Evolutionary conservation across 2,113 vertebrate species (phyloP).

Genomic region (Ovibos moschatus): DNA sequence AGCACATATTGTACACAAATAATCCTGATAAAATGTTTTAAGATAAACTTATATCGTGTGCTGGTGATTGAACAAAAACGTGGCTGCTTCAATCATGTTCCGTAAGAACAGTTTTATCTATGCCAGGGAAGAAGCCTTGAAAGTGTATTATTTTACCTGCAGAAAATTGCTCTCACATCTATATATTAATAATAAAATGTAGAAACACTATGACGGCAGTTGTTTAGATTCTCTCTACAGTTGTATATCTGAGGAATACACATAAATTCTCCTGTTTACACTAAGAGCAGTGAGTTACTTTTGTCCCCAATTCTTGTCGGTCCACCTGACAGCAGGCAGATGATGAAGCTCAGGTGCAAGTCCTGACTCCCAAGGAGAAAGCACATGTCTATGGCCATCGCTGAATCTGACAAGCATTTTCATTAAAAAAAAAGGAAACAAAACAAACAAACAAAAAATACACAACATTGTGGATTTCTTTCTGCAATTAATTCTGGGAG

Average conservation of each 20-base stretch:
- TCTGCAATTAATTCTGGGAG: not conserved
- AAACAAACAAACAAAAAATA: not conserved
- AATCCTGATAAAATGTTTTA: not conserved
- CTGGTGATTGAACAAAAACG: not conserved
- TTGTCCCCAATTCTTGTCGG: not conserved
- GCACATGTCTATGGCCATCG: not conserved
- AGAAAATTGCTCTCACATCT: not conserved
- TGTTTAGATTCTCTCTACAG: not conserved
- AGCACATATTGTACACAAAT: not conserved
- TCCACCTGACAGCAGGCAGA: not conserved
- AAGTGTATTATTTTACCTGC: not conserved
- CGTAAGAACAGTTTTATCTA: not conserved
- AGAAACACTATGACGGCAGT: not conserved
- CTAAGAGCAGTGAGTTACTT: not conserved
- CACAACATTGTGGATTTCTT: not conserved
- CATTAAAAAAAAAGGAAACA: not conserved
- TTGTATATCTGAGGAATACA: not conserved
- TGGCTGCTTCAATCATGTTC: not conserved
- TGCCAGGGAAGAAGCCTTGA: not conserved
- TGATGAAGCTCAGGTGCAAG: not conserved
- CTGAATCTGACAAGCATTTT: not conserved
- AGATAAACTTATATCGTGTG: not conserved
- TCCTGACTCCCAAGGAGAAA: not conserved
- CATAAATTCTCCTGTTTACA: not conserved
- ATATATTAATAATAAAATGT: constrained; percentile 32